Evolutionary conservation across 2,113 vertebrate genomes (phyloP).

Genomic region (Platysternon megacephalum): DNA sequence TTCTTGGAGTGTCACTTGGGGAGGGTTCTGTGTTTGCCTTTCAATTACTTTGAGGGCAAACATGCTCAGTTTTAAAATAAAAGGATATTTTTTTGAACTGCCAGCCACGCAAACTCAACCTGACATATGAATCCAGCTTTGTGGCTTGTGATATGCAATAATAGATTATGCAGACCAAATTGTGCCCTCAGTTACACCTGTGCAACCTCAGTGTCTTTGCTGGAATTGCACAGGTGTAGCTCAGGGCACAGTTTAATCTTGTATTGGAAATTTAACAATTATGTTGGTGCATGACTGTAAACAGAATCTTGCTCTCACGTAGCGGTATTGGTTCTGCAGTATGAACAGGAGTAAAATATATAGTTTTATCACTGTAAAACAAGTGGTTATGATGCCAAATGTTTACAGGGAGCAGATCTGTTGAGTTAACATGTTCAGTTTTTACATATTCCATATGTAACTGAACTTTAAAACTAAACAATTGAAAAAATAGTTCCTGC

Average conservation of each 20-base stretch:
- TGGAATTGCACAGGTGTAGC: background rate
- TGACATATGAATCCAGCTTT: background rate
- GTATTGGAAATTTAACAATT: background rate
- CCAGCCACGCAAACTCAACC: background rate
- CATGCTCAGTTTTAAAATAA: background rate
- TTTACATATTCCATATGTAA: background rate
- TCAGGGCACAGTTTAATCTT: background rate
- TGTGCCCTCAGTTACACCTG: background rate
- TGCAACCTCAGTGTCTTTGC: background rate
- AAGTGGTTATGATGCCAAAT: background rate
- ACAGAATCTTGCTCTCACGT: background rate
- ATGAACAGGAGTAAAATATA: too few relatives aligned
- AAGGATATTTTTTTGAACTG: background rate
- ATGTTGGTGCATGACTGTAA: background rate
- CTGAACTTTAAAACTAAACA: background rate
- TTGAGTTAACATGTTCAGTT: background rate
- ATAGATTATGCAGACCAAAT: background rate
- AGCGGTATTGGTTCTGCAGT: background rate
- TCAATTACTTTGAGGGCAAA: background rate
- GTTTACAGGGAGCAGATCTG: background rate
- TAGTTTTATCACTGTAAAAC: background rate
- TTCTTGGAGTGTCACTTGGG: background rate
- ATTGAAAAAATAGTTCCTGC: background rate
- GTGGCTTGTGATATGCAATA: background rate
- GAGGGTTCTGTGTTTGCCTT: background rate